Base-by-base conservation (phyloP, 2,113 vertebrate species). In the Pagrus major region DNA sequence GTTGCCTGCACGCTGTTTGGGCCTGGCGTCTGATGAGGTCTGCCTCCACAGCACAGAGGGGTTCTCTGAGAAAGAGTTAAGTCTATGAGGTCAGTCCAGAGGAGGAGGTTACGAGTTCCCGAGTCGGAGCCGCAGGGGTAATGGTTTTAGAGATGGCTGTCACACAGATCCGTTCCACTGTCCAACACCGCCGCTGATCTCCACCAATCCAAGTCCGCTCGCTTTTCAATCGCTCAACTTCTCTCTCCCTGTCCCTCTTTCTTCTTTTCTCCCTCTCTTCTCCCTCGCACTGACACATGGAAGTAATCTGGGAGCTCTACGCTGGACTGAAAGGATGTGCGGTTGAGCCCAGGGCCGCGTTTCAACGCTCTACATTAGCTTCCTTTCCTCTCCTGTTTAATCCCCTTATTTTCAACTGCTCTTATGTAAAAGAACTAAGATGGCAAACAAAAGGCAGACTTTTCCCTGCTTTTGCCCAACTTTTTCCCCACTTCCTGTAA, bases 61-160 rank as follows among this genome's bases (percentile, higher is more conserved):
- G 86, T 81, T 91, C 91, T 88, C 66, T 88, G 91, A 90, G 90
- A 92, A 87, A 88, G 86, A 89, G 87, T 89, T 89, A 86, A 92
- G 82, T 86, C 84, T 81, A 78, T 83, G 88, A 89, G 90, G 87
- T 91, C 90, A 81, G 91, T 80, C 79, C 74, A 56, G 85, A 87
- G 87, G 82, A 89, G 90, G 86, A 93, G 90, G 89, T 88, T 90
- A 91, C 71, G 47, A 80, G 90, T 86, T 90, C 88, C 77, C 66
- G 59, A 81, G 90, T 88, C 71, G 75, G 73, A 93, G 92, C 93
- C 60, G 70, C 78, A 56, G 91, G 90, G 93, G 92, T 95, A 95
- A 94, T 94, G 90, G 95, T 93, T 93, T 95, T 95, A 94, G 91
- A 89, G 90, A 94, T 91, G 94, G 91, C 93, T 94, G 94, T 95